A percentile compares a stretch with the other conserved stretches of the same genome.
These are phyloP conservation scores for Sphyrna mokarran DNA, from an alignment of 2,113 vertebrate genomes.

Conservation along the genomic window DNA sequence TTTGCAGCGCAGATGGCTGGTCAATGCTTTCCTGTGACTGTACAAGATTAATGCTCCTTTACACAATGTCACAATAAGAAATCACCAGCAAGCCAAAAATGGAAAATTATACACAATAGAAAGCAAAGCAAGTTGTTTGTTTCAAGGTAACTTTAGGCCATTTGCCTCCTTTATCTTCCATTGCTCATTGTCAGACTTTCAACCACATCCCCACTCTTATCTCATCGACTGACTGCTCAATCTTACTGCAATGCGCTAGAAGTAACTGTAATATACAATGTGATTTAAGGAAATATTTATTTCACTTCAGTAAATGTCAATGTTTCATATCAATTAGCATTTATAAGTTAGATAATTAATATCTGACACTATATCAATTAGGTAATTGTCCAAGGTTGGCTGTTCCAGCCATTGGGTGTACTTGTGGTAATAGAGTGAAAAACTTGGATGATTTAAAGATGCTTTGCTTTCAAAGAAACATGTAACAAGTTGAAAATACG, in stretches of 20 bases:
- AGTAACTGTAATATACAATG: background rate
- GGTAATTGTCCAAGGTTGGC: background rate
- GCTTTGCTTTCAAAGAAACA: background rate
- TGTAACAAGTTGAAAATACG: background rate
- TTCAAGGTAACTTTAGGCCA: background rate
- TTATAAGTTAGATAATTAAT: background rate
- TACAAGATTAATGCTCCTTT: background rate
- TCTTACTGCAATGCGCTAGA: background rate
- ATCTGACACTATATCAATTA: background rate
- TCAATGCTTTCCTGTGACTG: background rate
- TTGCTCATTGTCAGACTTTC: background rate
- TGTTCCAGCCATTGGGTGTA: background rate
- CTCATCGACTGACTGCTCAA: background rate
- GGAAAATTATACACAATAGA: conserved; percentile 2
- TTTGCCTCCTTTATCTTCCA: background rate
- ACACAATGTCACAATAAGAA: background rate
- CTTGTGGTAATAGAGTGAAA: background rate
- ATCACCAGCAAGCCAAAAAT: background rate
- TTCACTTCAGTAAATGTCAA: background rate
- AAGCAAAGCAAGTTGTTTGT: background rate
- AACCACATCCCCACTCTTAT: background rate
- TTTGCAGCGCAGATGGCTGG: background rate
- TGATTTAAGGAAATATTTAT: background rate
- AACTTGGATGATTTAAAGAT: background rate
- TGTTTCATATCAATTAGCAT: background rate